Conservation (phyloP, 2,797 vertebrate genomes). For the Karalla daura region DNA sequence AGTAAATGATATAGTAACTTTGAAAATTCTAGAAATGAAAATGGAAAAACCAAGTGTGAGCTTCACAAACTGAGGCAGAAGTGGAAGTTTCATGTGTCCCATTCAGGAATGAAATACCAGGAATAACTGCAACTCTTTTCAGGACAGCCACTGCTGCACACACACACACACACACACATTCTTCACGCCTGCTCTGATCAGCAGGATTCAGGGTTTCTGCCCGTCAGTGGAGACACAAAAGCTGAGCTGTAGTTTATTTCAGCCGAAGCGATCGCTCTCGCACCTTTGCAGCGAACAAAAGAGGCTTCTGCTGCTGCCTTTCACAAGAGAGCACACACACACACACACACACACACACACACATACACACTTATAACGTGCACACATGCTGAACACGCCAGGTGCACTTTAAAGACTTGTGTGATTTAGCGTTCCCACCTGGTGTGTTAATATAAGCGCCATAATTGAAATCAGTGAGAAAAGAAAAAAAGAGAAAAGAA, state of each 20-base stretch:
- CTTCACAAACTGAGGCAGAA: background rate
- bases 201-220: constrained; percentile 66
- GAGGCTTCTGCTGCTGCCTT: constrained; percentile 2
- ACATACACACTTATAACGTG: background rate
- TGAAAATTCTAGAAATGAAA: background rate
- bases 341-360: background rate
- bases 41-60: background rate
- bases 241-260: constrained; percentile 40
- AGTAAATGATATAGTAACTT: no score
- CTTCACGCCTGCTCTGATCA: constrained; percentile 74
- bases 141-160: constrained; percentile 5
- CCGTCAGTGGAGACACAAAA: constrained; percentile 62
- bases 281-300: constrained; percentile 41
- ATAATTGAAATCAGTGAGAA: background rate
- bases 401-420: background rate
- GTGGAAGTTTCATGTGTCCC: background rate
- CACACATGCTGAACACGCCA: background rate
- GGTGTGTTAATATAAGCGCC: background rate
- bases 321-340: constrained; percentile 13
- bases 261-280: constrained; percentile 39
- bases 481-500: background rate
- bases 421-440: background rate
- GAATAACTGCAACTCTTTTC: background rate
- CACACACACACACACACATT: constrained; percentile 18
- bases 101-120: constrained; percentile 5